Percentiles rank a stretch among this genome's conserved stretches.
Evolutionary conservation across 2,888 invertebrate species (phyloP).

Genomic region (Drosophila suboccidentalis): DNA sequence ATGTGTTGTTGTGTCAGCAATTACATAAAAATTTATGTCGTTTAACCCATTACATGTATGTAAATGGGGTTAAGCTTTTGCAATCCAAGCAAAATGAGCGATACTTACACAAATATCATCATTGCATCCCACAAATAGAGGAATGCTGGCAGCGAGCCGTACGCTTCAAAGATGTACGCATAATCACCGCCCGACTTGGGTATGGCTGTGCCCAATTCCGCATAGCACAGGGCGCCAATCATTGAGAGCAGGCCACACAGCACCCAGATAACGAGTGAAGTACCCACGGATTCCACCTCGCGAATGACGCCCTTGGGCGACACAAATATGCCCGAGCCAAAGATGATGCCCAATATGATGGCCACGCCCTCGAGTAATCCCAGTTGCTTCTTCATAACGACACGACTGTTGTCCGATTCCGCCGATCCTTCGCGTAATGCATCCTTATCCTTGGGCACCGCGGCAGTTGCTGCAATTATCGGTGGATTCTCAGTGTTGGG

Average conservation of each 20-base stretch:
- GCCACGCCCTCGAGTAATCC: conserved; percentile 96
- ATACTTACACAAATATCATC: conserved; percentile 96
- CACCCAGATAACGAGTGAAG: conserved; percentile 95
- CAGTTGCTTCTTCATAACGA: conserved; percentile 94
- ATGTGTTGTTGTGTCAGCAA: conserved; percentile 17
- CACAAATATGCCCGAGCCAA: conserved; percentile 98
- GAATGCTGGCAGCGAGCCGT: conserved; percentile 96
- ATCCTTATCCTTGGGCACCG: conserved; percentile 29
- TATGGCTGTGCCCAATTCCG: conserved; percentile 93
- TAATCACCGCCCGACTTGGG: conserved; percentile 99
- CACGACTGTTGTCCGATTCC: conserved; percentile 83
- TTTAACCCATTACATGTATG: conserved; percentile 14
- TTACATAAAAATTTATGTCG: conserved; percentile 19
- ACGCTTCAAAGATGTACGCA: conserved; percentile 97
- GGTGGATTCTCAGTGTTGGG: conserved; percentile 78
- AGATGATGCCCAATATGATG: conserved; percentile 96
- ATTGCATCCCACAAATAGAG: conserved; percentile 99
- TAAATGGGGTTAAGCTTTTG: conserved; percentile 29
- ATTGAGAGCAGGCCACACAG: conserved; percentile 95
- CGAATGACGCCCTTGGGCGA: conserved; percentile 97
- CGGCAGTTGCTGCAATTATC: conserved; percentile 27
- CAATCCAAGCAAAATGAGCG: conserved; percentile 14
- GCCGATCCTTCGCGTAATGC: conserved; percentile 69
- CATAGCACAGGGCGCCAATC: conserved; percentile 98
- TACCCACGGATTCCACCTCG: conserved; percentile 95